Evolutionary conservation across 2,888 invertebrate species (phyloP), one percentile per base, ranked within the genome.

Genomic region (Noctuana brunneofusca): DNA sequence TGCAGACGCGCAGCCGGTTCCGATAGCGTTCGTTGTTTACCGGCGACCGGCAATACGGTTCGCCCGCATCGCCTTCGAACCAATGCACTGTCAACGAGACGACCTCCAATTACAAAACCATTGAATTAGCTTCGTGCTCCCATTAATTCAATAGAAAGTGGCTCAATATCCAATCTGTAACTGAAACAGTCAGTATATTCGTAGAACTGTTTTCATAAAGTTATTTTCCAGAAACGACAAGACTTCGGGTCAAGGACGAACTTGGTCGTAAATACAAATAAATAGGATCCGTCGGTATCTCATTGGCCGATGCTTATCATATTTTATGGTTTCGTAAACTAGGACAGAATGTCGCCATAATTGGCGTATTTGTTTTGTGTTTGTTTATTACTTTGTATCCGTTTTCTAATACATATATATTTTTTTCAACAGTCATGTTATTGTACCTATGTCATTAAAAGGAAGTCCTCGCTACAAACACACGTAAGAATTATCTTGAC

Each of bases 181-280:
- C 38, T 38, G 38, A 14, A 38, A 14, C 38, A 38, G 14, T 5
- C 14, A 38, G 14, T 16, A 68, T 67, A 50, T 63, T 66, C 67
- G 50, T 56, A 43, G 65, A 54, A 64, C 66, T 70, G 69, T 66
- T 69, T 69, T 35, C 49, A 22, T 49, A 50, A 78, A 79, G 78
- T 80, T 80, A 78, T 81, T 83, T 82, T 80, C 73, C 75, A 69
- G 72, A 68, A 69, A 65, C 72, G 68, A 70, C 69, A 72, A 67
- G 66, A 56, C 66, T 69, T 59, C 72, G 70, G 87, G 84, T 83
- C 86, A 86, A 86, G 84, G 87, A 79, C 75, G 80, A 73, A 77
- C 80, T 79, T 75, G 75, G 76, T 86, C 87, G 83, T 87, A 87
- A 89, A 87, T 87, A 87, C 84, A 82, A 86, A 86, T 85, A 87